A percentile compares a stretch with the other conserved stretches of the same genome.
These are phyloP conservation scores for Caenorhabditis angaria DNA, from an alignment of 2,888 invertebrate genomes.

Conservation along the genomic window DNA sequence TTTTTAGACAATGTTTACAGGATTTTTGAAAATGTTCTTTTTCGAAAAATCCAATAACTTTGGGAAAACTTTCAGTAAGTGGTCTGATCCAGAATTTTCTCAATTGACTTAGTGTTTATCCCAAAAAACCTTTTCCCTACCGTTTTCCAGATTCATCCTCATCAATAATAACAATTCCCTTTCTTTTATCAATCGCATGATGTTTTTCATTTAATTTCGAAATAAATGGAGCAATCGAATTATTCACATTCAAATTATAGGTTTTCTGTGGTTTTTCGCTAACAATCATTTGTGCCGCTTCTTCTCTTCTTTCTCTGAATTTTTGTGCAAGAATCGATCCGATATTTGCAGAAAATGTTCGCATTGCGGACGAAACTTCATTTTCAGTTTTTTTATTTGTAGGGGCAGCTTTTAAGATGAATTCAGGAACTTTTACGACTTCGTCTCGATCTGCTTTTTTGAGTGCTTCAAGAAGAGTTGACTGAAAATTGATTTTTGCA, in stretches of 20 bases:
- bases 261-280: constrained; percentile 41
- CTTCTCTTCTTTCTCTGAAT: constrained; percentile 35
- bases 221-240: constrained; percentile 50
- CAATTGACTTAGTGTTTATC: too few relatives aligned
- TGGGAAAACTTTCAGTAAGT: too few relatives aligned
- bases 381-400: constrained; percentile 36
- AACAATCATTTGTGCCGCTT: constrained; percentile 30
- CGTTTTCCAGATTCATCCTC: constrained; percentile 36
- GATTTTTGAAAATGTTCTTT: constrained; percentile 50
- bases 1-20: too few relatives aligned
- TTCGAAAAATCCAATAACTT: too few relatives aligned
- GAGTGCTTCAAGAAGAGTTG: constrained; percentile 53
- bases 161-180: constrained; percentile 22
- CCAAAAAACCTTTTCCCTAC: too few relatives aligned
- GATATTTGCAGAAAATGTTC: constrained; percentile 42
- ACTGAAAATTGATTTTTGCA: constrained; percentile 16
- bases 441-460: constrained; percentile 45
- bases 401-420: constrained; percentile 52
- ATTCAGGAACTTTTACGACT: constrained; percentile 51
- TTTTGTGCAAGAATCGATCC: constrained; percentile 31
- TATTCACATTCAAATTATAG: constrained; percentile 40
- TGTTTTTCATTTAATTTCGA: constrained; percentile 49
- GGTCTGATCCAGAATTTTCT: too few relatives aligned
- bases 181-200: constrained; percentile 22
- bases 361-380: constrained; percentile 29